A percentile compares a stretch with the other conserved stretches of the same genome.
phyloP scores from a whole-genome alignment of 2,888 invertebrate genomes.

The Ectemnius cavifrons region DNA sequence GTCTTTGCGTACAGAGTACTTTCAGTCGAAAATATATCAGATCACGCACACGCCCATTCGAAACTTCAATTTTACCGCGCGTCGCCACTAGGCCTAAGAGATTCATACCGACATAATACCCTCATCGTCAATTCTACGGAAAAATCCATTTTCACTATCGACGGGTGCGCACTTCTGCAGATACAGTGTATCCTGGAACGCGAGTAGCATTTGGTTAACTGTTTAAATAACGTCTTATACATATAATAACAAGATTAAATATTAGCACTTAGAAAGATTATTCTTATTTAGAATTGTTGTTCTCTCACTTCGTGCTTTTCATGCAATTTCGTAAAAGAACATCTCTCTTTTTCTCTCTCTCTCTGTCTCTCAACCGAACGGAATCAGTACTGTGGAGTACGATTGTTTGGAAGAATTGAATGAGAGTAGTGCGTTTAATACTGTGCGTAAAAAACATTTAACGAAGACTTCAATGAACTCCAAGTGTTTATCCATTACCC shows the following conservation, averaged over 20 bases:
- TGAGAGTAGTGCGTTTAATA: constrained; percentile 52
- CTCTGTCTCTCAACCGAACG: constrained; percentile 17
- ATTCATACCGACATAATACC: constrained; percentile 21
- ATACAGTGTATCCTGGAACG: constrained; percentile 53
- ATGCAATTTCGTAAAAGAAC: constrained; percentile 21
- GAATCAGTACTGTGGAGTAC: constrained; percentile 33
- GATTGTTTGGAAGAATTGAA: constrained; percentile 27
- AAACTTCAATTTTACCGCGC: constrained; percentile 20
- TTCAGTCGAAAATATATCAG: constrained; percentile 66
- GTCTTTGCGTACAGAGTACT: constrained; percentile 63
- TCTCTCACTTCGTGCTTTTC: constrained; percentile 24
- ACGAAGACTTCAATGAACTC: constrained; percentile 11
- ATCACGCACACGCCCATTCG: constrained; percentile 50
- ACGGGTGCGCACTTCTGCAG: constrained; percentile 33
- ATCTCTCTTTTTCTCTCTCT: not conserved
- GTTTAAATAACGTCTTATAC: constrained; percentile 76
- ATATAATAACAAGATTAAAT: constrained; percentile 78
- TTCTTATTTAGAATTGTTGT: constrained; percentile 75
- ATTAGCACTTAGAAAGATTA: constrained; percentile 76
- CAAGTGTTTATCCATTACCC: constrained; percentile 12
- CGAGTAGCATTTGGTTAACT: constrained; percentile 56
- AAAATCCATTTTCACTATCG: constrained; percentile 23
- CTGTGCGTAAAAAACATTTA: constrained; percentile 53
- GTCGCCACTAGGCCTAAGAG: constrained; percentile 66
- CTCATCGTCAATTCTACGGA: constrained; percentile 16